Evolutionary conservation across 23 tunicate species (phyloP), one percentile per base, ranked within the genome.

Genomic region (Trididemnum nubilum): DNA sequence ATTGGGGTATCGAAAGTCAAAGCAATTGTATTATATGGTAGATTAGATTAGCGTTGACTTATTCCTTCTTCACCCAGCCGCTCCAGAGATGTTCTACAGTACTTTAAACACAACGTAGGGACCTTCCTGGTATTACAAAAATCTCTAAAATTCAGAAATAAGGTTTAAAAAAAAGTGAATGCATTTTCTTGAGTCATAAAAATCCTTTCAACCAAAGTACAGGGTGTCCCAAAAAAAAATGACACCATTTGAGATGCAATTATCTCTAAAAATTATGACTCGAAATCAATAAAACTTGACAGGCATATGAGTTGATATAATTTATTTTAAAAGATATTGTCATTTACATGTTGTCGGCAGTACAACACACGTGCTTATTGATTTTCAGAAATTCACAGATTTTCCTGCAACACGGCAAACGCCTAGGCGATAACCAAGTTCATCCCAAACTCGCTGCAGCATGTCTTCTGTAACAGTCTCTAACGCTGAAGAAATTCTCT

Each of bases 381-480:
- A 44, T 9, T 44, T 44, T 44, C 54, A 44, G 54, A 44, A 44
- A 44, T 44, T 44, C 54, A 44, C 54, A 44, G 54, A 44, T 44
- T 44, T 44, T 44, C 74, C 58, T 7, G 78, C 31, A 18, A 73
- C 78, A 38, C 78, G 78, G 58, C 58, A 73, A 33, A 73, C 58
- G 58, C 39, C 78, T 21, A 37, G 78, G 12, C 57, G 57, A 34
- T 73, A 73, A 26, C 39, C 58, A 2, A 73, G 58, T 39, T 73
- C 78, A 7, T 73, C 58, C 78, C 78, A 73, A 73, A 73, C 78
- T 18, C 78, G 58, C 15, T 39, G 58, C 58, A 73, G 78, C 78
- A 73, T 73, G 57, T 38, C 78, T 21, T 73, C 30, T n/a, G 58
- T 39, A 73, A 73, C 58, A 21, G 78, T 73, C 58, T 38, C 57